Percentiles rank a stretch among this genome's conserved stretches.
phyloP scores from a whole-genome alignment of 2,113 vertebrate species.

The Lethenteron reissneri region DNA sequence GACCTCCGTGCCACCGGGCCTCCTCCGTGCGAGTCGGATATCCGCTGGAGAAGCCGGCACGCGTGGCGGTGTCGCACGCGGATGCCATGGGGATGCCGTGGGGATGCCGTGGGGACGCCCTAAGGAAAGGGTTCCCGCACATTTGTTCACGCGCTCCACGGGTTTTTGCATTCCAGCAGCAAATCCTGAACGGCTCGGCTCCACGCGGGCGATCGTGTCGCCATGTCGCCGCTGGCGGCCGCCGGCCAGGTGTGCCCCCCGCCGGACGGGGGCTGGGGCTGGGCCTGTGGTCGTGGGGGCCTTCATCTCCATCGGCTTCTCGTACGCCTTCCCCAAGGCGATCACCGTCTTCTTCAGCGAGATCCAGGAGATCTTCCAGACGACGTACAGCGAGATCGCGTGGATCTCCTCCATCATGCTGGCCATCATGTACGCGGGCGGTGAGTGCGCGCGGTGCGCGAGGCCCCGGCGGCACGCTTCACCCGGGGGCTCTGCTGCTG shows the following conservation, averaged over 20 bases:
- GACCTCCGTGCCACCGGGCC: too few species aligned
- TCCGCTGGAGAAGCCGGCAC: too few species aligned
- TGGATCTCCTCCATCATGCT: slow-evolving; percentile 97
- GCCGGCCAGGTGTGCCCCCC: slow-evolving; percentile 21
- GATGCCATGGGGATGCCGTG: too few species aligned
- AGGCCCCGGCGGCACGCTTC: background rate
- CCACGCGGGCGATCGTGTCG: background rate
- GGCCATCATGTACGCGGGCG: slow-evolving; percentile 94
- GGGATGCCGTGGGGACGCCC: too few species aligned
- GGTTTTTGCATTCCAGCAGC: too few species aligned
- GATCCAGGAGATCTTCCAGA: slow-evolving; percentile 59
- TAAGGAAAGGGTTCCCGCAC: too few species aligned
- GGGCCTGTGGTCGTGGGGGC: slow-evolving; percentile 57
- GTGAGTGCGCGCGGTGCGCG: slow-evolving; percentile 25
- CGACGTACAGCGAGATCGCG: slow-evolving; percentile 62
- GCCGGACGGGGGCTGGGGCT: slow-evolving; percentile 89
- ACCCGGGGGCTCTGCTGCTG: background rate
- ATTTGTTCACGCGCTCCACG: too few species aligned
- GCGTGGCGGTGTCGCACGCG: too few species aligned
- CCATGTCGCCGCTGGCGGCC: background rate
- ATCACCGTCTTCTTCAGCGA: slow-evolving; percentile 91
- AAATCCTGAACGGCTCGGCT: too few species aligned
- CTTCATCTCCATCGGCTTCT: slow-evolving; percentile 92
- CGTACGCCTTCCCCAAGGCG: slow-evolving; percentile 86
- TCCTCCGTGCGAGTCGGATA: too few species aligned